Conservation (phyloP, 2,797 vertebrate genomes). For the Crocidura indochinensis region DNA sequence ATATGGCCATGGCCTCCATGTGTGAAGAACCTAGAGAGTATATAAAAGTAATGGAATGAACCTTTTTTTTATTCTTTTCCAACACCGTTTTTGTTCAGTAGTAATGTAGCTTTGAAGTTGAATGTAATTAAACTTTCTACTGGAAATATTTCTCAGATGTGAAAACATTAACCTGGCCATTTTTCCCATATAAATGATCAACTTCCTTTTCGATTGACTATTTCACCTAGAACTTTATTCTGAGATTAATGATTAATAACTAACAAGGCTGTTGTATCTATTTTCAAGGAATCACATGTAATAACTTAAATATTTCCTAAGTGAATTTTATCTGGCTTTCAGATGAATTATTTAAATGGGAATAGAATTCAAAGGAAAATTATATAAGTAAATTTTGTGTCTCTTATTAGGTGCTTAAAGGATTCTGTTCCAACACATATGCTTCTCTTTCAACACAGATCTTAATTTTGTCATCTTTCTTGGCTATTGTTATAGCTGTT, state of each 20-base stretch:
- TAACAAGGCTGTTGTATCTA: not conserved
- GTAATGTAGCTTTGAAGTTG: slow-evolving; percentile 55
- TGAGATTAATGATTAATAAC: not conserved
- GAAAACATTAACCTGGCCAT: not conserved
- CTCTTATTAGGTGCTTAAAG: not conserved
- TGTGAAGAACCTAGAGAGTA: slow-evolving; percentile 60
- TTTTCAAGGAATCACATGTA: slow-evolving; percentile 36
- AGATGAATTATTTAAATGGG: not conserved
- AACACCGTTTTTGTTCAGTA: slow-evolving; percentile 33
- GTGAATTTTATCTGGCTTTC: not conserved
- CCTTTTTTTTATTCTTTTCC: slow-evolving; percentile 54
- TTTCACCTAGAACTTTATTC: slow-evolving; percentile 14
- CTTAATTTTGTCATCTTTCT: slow-evolving; percentile 68
- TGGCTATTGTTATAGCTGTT: slow-evolving; percentile 74
- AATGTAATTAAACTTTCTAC: slow-evolving; percentile 52
- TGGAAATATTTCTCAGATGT: not conserved
- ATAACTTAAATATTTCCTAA: not conserved
- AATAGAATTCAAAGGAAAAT: not conserved
- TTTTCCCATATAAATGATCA: slow-evolving; percentile 53
- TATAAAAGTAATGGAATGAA: slow-evolving; percentile 59
- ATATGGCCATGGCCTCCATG: not conserved
- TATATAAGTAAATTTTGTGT: not conserved
- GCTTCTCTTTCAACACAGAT: not conserved
- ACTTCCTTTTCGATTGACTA: slow-evolving; percentile 21
- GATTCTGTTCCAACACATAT: not conserved